These are phyloP conservation scores for Phrixothrix hirtus DNA, from an alignment of 2,888 invertebrate genomes.

Conservation along the genomic window DNA sequence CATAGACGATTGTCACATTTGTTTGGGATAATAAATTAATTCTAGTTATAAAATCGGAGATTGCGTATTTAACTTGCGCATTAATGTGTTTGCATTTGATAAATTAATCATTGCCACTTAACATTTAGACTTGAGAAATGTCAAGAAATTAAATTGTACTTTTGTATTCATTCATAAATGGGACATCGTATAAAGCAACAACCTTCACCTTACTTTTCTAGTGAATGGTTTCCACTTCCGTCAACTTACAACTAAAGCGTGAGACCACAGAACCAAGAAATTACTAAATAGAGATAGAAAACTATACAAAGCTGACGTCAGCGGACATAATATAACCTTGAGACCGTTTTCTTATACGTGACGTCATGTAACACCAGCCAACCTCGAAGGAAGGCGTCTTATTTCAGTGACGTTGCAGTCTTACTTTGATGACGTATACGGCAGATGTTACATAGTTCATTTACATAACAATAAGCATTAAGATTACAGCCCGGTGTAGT, in stretches of 20 bases:
- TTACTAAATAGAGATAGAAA: slow-evolving; percentile 12
- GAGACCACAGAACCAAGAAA: slow-evolving; percentile 23
- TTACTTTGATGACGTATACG: slow-evolving; percentile 34
- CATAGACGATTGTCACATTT: no score
- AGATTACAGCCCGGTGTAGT: slow-evolving; percentile 55
- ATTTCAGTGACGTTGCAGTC: slow-evolving; percentile 28
- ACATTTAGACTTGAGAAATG: no score
- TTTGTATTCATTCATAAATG: no score
- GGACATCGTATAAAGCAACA: no score
- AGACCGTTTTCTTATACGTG: slow-evolving; percentile 52
- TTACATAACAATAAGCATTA: slow-evolving; percentile 56
- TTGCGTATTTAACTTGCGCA: no score
- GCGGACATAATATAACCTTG: slow-evolving; percentile 53
- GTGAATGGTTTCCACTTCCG: slow-evolving; percentile 16
- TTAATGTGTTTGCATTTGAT: no score
- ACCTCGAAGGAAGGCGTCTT: slow-evolving; percentile 34
- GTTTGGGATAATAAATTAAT: no score
- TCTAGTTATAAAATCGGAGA: no score
- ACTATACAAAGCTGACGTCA: slow-evolving; percentile 50
- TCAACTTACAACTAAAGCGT: slow-evolving; percentile 6
- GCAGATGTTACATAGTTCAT: slow-evolving; percentile 50
- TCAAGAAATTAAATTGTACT: no score
- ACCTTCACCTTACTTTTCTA: slow-evolving; percentile 28
- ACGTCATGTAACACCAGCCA: slow-evolving; percentile 41
- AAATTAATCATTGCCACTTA: no score